Conservation (phyloP, 2,113 vertebrate genomes). For the Epinephelus fuscoguttatus region DNA sequence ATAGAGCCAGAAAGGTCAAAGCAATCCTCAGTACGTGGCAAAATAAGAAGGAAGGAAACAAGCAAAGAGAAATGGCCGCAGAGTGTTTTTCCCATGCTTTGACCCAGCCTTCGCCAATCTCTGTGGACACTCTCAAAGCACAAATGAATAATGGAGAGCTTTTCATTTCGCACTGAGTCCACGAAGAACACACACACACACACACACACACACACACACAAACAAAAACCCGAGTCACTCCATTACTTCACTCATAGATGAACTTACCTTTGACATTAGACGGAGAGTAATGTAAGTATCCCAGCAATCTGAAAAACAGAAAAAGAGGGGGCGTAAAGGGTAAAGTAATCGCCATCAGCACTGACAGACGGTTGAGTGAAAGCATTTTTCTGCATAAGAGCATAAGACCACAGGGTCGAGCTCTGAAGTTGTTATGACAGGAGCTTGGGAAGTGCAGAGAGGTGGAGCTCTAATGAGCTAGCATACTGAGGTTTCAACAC, state of each 20-base stretch:
- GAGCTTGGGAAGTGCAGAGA: background rate
- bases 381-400: constrained; percentile 23
- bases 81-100: constrained; percentile 26
- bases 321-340: constrained; percentile 50
- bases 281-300: constrained; percentile 14
- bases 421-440: constrained; percentile 12
- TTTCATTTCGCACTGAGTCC: constrained; percentile 24
- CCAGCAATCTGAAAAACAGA: constrained; percentile 15
- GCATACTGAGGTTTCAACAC: background rate
- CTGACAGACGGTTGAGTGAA: constrained; percentile 38
- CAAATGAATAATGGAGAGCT: constrained; percentile 63
- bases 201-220: background rate
- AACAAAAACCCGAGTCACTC: constrained; percentile 41
- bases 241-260: constrained; percentile 35
- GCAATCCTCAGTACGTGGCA: background rate
- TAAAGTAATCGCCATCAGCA: constrained; percentile 49
- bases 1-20: constrained; percentile 3
- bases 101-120: constrained; percentile 25
- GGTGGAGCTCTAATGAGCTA: constrained; percentile 14
- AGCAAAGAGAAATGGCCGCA: constrained; percentile 4
- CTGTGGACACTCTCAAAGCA: constrained; percentile 33
- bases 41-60: constrained; percentile 21
- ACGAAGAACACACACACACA: constrained; percentile 17
- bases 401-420: constrained; percentile 23
- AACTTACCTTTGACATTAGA: constrained; percentile 58